These are phyloP conservation scores for Girardinus metallicus DNA, from an alignment of 2,797 vertebrate genomes.

Conservation along the genomic window DNA sequence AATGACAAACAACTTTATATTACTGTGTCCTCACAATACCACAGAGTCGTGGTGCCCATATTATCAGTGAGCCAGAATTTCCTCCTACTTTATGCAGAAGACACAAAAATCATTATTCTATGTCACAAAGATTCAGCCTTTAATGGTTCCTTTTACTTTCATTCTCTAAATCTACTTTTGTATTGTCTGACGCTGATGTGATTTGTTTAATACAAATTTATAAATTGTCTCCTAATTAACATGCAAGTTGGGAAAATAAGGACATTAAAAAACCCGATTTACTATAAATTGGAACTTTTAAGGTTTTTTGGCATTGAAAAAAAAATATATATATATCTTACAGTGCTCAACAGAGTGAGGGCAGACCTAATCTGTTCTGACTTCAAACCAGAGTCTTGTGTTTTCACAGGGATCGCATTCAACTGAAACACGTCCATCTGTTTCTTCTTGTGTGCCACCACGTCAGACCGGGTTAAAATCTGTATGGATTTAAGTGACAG, in stretches of 20 bases:
- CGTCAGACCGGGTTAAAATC: conserved; percentile 70
- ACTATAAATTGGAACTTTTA: neutral
- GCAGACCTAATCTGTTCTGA: conserved; percentile 68
- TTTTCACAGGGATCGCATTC: conserved; percentile 76
- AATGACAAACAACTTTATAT: neutral
- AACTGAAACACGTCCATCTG: conserved; percentile 78
- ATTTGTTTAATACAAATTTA: neutral
- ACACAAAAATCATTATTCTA: neutral
- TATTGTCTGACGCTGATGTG: neutral
- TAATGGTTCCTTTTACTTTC: neutral
- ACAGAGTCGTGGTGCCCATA: neutral
- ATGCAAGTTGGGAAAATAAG: neutral
- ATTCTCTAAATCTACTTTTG: neutral
- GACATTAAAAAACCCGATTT: neutral
- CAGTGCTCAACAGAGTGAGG: conserved; percentile 42
- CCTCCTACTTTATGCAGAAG: neutral
- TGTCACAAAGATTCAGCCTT: neutral
- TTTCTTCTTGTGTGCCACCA: conserved; percentile 72
- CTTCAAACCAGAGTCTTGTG: conserved; percentile 68
- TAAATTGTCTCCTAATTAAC: neutral
- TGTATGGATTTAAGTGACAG: conserved; percentile 67
- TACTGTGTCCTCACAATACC: neutral
- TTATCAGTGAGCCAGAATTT: neutral
- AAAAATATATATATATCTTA: conserved; percentile 46
- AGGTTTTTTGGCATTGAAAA: conserved; percentile 28